phyloP scores from a whole-genome alignment of 2,888 invertebrate genomes.

The Esperia sulphurella region DNA sequence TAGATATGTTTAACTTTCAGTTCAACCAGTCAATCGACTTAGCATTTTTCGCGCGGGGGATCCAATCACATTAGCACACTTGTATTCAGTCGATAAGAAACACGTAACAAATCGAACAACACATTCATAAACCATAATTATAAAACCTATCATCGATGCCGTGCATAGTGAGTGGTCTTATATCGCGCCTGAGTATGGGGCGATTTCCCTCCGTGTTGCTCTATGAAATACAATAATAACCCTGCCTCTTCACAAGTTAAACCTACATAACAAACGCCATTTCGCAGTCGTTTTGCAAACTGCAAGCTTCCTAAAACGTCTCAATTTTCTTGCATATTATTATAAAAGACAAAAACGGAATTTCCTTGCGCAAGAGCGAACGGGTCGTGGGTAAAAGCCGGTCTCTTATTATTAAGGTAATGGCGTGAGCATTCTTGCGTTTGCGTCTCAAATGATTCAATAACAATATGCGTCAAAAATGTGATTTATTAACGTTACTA shows the following conservation, averaged over 20 bases:
- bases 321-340: constrained; percentile 4
- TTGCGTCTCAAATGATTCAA: constrained; percentile 1
- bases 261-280: not conserved
- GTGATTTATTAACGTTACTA: not conserved
- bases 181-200: no score
- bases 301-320: constrained; percentile 7
- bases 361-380: constrained; percentile 1
- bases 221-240: no score
- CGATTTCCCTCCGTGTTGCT: no score
- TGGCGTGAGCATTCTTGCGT: constrained; percentile 4
- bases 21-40: no score
- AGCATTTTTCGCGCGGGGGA: no score
- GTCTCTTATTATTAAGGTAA: constrained; percentile 5
- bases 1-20: no score
- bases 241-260: not conserved
- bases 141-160: no score
- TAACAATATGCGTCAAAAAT: constrained; percentile 5
- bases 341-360: constrained; percentile 8
- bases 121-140: no score
- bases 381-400: constrained; percentile 3
- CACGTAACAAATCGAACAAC: no score
- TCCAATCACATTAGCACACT: no score
- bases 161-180: no score
- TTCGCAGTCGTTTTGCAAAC: constrained; percentile 4
- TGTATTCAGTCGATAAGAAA: no score